Conservation (phyloP, 2,797 vertebrate genomes). For the Micrastur ruficollis region DNA sequence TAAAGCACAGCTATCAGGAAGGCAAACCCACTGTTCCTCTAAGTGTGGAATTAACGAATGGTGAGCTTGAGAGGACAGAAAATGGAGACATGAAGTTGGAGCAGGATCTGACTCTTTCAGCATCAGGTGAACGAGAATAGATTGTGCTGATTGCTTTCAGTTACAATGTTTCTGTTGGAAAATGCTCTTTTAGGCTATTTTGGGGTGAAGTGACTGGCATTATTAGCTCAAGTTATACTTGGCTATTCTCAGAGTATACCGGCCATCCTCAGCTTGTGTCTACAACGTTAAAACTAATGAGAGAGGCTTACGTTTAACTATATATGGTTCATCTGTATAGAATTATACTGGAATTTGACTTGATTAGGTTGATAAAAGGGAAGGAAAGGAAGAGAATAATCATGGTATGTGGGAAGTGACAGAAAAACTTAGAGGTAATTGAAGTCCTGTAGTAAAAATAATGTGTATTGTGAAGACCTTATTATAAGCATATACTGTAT, state of each 20-base stretch:
- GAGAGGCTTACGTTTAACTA: not conserved
- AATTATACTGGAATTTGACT: not conserved
- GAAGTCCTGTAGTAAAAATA: not conserved
- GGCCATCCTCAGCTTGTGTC: not conserved
- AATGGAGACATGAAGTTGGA: not conserved
- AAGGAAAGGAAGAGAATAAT: not conserved
- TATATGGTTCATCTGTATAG: not conserved
- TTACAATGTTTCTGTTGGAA: not conserved
- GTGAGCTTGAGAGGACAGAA: slow-evolving; percentile 58
- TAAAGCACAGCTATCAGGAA: slow-evolving; percentile 31
- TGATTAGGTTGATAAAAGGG: not conserved
- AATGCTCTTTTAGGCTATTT: not conserved
- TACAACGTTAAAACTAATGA: accelerated
- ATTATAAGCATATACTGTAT: not conserved
- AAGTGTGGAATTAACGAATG: slow-evolving; percentile 49
- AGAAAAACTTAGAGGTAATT: not conserved
- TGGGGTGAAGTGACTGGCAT: not conserved
- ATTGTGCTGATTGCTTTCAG: not conserved
- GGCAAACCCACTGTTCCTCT: slow-evolving; percentile 43
- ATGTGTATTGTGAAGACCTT: not conserved
- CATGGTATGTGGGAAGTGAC: not conserved
- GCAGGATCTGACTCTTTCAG: not conserved
- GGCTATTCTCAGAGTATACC: not conserved
- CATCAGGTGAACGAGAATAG: slow-evolving; percentile 36
- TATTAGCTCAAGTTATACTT: not conserved